Evolutionary conservation across 1,140 invertebrate species (phyloP).

Genomic region (Caenorhabditis elegans): DNA sequence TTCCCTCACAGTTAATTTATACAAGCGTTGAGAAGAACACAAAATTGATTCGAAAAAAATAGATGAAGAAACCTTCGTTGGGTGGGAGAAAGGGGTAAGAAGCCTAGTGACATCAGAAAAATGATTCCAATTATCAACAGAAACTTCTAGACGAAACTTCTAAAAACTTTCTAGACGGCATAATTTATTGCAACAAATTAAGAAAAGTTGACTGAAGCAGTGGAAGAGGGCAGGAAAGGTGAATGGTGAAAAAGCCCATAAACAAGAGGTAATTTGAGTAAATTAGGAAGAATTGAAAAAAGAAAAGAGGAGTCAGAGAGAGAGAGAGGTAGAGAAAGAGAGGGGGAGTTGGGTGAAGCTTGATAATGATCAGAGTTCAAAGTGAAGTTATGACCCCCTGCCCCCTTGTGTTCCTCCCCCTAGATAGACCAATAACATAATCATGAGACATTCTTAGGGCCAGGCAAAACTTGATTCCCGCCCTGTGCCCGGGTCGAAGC

Average conservation of each 20-base stretch:
- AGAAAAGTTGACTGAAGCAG: neutral
- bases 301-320: neutral
- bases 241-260: neutral
- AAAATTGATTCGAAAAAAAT: neutral
- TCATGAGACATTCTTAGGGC: neutral
- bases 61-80: neutral
- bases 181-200: constrained; percentile 23
- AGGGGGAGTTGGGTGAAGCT: too few species aligned
- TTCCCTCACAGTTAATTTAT: constrained; percentile 6
- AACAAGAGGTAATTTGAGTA: constrained; percentile 15
- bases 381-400: neutral
- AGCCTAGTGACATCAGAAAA: too few species aligned
- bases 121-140: neutral
- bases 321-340: neutral
- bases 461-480: constrained; percentile 25
- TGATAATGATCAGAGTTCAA: constrained; percentile 25
- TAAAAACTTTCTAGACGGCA: neutral
- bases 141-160: too few species aligned
- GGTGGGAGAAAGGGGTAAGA: neutral
- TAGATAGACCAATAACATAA: constrained; percentile 12
- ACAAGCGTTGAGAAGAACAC: neutral
- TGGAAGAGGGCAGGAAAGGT: neutral
- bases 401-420: neutral
- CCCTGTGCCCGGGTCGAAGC: neutral
- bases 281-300: neutral